Conservation (phyloP, 2,797 vertebrate genomes). For the Anas georgica region DNA sequence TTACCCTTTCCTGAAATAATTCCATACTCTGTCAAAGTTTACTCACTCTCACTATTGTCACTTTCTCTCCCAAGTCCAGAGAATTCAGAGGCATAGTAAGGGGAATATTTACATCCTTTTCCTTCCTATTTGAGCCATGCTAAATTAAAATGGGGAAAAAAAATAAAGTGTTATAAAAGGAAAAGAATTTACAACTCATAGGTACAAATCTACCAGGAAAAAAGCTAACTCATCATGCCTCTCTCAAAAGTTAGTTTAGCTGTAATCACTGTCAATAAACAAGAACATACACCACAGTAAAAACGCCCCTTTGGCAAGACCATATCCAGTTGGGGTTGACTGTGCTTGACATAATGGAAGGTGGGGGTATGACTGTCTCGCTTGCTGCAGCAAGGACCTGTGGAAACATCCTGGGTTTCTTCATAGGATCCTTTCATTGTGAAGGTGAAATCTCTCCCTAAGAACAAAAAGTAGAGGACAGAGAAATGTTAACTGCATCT, state of each 20-base stretch:
- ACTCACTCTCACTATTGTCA: slow-evolving; percentile 64
- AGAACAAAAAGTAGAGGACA: background rate
- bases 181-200: background rate
- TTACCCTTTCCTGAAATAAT: background rate
- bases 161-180: background rate
- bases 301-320: background rate
- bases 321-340: slow-evolving; percentile 42
- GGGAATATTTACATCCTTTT: background rate
- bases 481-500: background rate
- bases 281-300: slow-evolving; percentile 25
- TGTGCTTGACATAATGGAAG: slow-evolving; percentile 58
- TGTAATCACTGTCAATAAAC: background rate
- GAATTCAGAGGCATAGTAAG: slow-evolving; percentile 65
- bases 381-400: background rate
- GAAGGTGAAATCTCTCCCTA: slow-evolving; percentile 41
- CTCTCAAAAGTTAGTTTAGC: background rate
- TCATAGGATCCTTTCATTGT: slow-evolving; percentile 54
- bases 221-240: background rate
- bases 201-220: background rate
- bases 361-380: background rate
- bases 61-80: slow-evolving; percentile 40
- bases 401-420: slow-evolving; percentile 25
- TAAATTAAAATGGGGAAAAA: background rate
- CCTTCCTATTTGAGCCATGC: background rate
- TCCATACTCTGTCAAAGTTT: background rate